Base-by-base conservation (phyloP, 1,140 invertebrate species). In the Luehdorfia chinensis region DNA sequence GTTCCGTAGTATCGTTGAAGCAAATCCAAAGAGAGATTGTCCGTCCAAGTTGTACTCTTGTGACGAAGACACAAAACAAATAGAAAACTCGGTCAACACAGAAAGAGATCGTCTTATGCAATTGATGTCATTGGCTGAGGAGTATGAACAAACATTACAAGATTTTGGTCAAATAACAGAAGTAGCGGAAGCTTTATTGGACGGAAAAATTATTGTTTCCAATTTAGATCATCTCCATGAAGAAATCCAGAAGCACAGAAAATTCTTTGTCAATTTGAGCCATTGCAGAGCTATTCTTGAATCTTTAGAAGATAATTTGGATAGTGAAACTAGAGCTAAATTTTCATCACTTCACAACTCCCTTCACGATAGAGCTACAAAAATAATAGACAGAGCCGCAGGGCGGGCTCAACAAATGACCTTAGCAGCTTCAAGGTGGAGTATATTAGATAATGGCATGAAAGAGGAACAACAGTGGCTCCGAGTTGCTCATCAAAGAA, bases 191-290 rank as follows among this genome's bases (percentile, higher is more conserved):
- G 91, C 91, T 32, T 74, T 96, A 15, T 84, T 96, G 1, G 92
- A 94, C 30, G 92, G 90, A 59, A 92, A 92, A 9, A 91, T 95
- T 16, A 90, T 91, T 1, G 94, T 94, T 0, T 90, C 88, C 25
- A 91, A 92, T 56, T 84, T 95, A 43, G 90, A 93, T 59, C 92
- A 95, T 61, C 78, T 96, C 5, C 93, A 94, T 61, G 93, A 95
- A 63, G 95, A 96, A 85, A 94, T 96, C 80, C 94, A 95, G 57
- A 96, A 95, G 66, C 94, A 96, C 67, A 89, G 94, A 28, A 95
- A 95, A 66, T 96, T 96, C 81, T 96, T 96, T 66, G 92, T 94
- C 0, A 95, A 95, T 61, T 76, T 97, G 5, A 95, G 94, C 62
- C 94, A 96, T 49, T 96, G 95, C 60, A 89, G 93, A 60, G 92